Conservation (phyloP, 2,113 vertebrate species). For the Oryzias celebensis region DNA sequence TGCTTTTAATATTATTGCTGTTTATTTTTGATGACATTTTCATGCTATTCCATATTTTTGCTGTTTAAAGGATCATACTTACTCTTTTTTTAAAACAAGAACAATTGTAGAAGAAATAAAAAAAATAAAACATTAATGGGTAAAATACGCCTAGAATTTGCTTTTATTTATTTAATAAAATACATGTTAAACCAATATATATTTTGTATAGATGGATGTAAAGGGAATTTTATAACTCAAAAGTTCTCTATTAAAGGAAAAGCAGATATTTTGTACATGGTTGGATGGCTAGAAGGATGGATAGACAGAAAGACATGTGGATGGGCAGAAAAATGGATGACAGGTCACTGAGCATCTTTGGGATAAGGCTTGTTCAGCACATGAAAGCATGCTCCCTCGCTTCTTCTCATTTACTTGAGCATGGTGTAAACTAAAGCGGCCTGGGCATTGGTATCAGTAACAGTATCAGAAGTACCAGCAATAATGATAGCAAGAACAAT, state of each 20-base stretch:
- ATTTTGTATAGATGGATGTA: too few relatives aligned
- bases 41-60: background rate
- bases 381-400: conserved; percentile 12
- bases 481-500: conserved; percentile 83
- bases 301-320: background rate
- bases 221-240: too few relatives aligned
- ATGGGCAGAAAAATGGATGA: conserved; percentile 12
- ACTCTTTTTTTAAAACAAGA: background rate
- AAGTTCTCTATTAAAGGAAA: too few relatives aligned
- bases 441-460: conserved; percentile 81
- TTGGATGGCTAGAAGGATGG: conserved; percentile 2
- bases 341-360: conserved; percentile 16
- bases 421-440: conserved; percentile 74
- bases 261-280: background rate
- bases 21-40: background rate
- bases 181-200: background rate
- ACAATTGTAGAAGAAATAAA: background rate
- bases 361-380: background rate
- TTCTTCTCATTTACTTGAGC: conserved; percentile 60
- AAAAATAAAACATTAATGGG: conserved; percentile 7
- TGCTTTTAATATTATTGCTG: too few relatives aligned
- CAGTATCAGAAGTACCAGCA: conserved; percentile 82
- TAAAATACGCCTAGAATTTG: background rate
- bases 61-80: background rate
- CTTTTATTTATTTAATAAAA: background rate